Conservation (phyloP, 2,797 vertebrate genomes). For the Anguilla marmorata region DNA sequence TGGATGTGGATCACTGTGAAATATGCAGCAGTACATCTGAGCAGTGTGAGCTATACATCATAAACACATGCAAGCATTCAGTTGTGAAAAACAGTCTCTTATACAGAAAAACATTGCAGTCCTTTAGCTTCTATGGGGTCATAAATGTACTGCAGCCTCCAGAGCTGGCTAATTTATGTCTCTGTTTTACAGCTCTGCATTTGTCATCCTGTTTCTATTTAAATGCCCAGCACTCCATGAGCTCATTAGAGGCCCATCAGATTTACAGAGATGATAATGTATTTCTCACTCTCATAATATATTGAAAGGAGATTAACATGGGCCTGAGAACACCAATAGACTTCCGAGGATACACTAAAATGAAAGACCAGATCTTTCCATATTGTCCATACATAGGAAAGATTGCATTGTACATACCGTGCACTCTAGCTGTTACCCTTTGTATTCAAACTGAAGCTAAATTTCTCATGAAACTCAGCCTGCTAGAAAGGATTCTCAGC, state of each 20-base stretch:
- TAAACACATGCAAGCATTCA: background rate
- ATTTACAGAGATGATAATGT: constrained; percentile 24
- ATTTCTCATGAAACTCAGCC: background rate
- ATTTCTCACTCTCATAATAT: constrained; percentile 20
- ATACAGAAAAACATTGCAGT: constrained; percentile 8
- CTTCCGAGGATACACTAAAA: background rate
- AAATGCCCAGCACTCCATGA: constrained; percentile 11
- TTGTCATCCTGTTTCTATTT: constrained; percentile 24
- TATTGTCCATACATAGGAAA: background rate
- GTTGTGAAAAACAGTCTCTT: background rate
- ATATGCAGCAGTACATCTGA: background rate
- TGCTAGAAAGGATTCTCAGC: background rate
- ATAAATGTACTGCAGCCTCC: constrained; percentile 14
- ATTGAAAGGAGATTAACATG: constrained; percentile 7
- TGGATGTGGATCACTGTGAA: background rate
- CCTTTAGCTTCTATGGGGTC: constrained; percentile 17
- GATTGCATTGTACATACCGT: background rate
- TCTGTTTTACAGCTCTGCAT: constrained; percentile 9
- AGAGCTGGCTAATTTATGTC: constrained; percentile 17
- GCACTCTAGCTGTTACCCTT: background rate
- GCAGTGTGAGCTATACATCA: background rate
- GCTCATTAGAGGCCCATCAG: constrained; percentile 31
- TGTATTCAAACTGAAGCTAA: background rate
- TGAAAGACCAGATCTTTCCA: background rate
- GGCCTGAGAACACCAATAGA: background rate